phyloP scores from a whole-genome alignment of 1,140 invertebrate species.

The Pantala flavescens region DNA sequence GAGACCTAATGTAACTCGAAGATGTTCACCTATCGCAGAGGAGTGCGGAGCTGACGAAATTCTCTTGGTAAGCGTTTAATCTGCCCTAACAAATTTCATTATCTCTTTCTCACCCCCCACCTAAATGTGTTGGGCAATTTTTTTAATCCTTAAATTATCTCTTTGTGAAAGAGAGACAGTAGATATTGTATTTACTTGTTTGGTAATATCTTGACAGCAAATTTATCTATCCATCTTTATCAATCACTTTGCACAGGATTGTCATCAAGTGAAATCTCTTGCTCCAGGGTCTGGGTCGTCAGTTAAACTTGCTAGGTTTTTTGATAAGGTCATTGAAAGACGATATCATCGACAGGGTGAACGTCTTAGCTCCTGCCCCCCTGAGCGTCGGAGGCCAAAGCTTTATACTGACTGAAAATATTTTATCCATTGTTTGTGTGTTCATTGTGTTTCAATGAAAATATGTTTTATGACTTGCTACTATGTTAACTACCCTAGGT shows the following conservation, averaged over 20 bases:
- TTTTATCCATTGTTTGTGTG: too few relatives aligned
- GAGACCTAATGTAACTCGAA: slow-evolving; percentile 47
- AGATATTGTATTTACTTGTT: too few relatives aligned
- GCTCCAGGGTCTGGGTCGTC: slow-evolving; percentile 86
- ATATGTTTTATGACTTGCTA: too few relatives aligned
- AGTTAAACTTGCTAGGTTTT: slow-evolving; percentile 85
- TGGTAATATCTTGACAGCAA: too few relatives aligned
- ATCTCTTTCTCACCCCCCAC: too few relatives aligned
- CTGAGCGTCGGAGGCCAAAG: neutral
- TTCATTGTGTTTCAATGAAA: too few relatives aligned
- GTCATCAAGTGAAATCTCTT: slow-evolving; percentile 64
- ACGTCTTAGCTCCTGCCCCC: slow-evolving; percentile 19
- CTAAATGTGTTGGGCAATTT: too few relatives aligned
- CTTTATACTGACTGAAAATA: neutral
- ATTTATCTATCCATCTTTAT: too few relatives aligned
- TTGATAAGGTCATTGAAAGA: slow-evolving; percentile 66
- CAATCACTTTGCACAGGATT: slow-evolving; percentile 43
- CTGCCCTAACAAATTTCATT: too few relatives aligned
- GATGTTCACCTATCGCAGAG: slow-evolving; percentile 68
- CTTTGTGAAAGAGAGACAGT: too few relatives aligned
- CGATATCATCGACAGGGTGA: slow-evolving; percentile 24
- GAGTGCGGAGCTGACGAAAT: slow-evolving; percentile 92
- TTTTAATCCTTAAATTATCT: too few relatives aligned
- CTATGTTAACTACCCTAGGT: too few relatives aligned
- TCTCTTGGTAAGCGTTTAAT: slow-evolving; percentile 46